Percentiles rank a stretch among this genome's conserved stretches.
These are phyloP conservation scores for Nomada hirtipes DNA, from an alignment of 2,888 invertebrate species.

Conservation along the genomic window DNA sequence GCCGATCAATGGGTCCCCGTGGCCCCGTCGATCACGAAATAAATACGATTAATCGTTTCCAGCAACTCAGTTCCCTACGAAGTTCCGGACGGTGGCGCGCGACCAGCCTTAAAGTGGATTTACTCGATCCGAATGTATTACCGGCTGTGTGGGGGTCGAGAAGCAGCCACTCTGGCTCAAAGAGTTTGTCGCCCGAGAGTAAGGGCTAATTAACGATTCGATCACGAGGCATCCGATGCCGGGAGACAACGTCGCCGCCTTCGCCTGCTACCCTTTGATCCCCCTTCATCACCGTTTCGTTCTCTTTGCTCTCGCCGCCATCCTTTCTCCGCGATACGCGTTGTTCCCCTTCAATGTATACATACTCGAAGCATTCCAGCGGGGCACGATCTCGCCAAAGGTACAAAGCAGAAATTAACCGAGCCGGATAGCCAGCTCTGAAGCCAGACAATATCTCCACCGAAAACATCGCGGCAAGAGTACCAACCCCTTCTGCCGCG, in stretches of 20 bases:
- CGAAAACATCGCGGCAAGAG: conserved; percentile 23
- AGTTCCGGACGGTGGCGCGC: conserved; percentile 42
- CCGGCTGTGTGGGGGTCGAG: conserved; percentile 49
- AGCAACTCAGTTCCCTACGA: conserved; percentile 54
- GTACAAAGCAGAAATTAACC: conserved; percentile 58
- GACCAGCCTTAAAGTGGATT: conserved; percentile 68
- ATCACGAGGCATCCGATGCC: conserved; percentile 68
- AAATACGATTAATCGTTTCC: conserved; percentile 67
- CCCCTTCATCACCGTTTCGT: conserved; percentile 65
- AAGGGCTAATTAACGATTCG: conserved; percentile 72
- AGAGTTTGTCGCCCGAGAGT: conserved; percentile 65
- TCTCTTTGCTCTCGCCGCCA: conserved; percentile 57
- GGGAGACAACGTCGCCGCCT: conserved; percentile 67
- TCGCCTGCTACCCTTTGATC: conserved; percentile 68
- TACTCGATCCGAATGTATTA: conserved; percentile 73
- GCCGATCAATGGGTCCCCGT: conserved; percentile 50
- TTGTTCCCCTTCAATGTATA: conserved; percentile 1
- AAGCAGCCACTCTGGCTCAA: conserved; percentile 63
- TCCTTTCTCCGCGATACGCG: conserved; percentile 41
- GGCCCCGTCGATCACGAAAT: conserved; percentile 60
- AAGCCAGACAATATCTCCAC: conserved; percentile 35
- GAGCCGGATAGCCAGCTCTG: conserved; percentile 11
- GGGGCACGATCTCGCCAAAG: conserved; percentile 49
- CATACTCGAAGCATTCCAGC: conserved; percentile 19
- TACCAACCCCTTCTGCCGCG: background rate